A percentile compares a stretch with the other conserved stretches of the same genome.
These are phyloP conservation scores for Caiman crocodilus DNA, from an alignment of 2,797 vertebrate species.

Conservation along the genomic window DNA sequence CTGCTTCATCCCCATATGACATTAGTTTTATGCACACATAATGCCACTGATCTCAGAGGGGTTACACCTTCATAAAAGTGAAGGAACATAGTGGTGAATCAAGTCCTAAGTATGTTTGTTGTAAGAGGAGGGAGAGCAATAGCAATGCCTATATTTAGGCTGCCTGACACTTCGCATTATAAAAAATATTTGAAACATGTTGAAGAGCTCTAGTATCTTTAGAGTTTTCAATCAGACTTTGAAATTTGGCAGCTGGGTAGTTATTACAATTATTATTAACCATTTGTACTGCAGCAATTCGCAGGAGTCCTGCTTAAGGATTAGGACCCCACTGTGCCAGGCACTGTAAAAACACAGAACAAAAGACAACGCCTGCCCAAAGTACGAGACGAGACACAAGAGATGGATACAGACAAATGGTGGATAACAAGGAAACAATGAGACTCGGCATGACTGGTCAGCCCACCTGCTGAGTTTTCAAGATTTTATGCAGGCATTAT, in stretches of 20 bases:
- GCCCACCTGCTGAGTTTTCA: too few species aligned
- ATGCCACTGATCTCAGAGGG: not conserved
- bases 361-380: not conserved
- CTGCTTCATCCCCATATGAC: not conserved
- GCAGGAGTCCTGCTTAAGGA: not conserved
- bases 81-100: fast-evolving
- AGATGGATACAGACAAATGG: too few species aligned
- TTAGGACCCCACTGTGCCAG: not conserved
- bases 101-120: not conserved
- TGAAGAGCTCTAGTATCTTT: not conserved
- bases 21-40: not conserved
- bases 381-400: too few species aligned
- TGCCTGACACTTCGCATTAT: too few species aligned
- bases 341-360: not conserved
- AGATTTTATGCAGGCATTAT: too few species aligned
- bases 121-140: fast-evolving
- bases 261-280: not conserved
- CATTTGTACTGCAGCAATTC: not conserved
- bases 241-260: not conserved
- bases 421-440: not conserved
- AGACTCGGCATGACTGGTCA: not conserved
- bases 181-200: not conserved
- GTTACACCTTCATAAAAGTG: not conserved
- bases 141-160: not conserved
- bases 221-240: not conserved